Conservation (phyloP, 2,113 vertebrate species). For the Actenoides hombroni region DNA sequence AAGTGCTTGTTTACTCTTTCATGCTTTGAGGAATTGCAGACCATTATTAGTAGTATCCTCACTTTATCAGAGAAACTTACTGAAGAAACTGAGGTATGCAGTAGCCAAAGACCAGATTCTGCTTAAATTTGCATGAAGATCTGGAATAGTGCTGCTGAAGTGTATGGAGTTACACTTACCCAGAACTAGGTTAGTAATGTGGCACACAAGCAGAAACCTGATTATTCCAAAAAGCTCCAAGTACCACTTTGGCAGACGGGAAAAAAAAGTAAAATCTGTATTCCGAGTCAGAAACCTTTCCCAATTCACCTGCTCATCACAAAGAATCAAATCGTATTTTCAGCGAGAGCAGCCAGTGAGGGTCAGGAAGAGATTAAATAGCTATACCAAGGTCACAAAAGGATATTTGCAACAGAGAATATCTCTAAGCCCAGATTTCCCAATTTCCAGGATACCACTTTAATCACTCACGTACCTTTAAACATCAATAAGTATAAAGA, state of each 20-base stretch:
- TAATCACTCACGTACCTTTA: neutral
- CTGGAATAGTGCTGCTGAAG: neutral
- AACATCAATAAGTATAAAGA: neutral
- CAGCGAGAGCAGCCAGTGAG: neutral
- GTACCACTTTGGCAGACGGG: neutral
- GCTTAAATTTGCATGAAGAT: neutral
- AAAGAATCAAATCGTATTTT: constrained; percentile 10
- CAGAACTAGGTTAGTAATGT: neutral
- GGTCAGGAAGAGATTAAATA: neutral
- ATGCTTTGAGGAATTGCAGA: neutral
- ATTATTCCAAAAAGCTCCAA: neutral
- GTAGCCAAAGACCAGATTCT: neutral
- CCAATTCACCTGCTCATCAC: neutral
- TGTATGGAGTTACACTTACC: neutral
- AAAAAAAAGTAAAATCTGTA: neutral
- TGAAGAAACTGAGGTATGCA: neutral
- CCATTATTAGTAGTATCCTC: neutral
- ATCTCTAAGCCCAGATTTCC: neutral
- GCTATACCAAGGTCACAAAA: neutral
- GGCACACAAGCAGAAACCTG: neutral
- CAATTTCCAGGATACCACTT: neutral
- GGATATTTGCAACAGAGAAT: neutral
- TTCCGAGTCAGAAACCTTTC: neutral
- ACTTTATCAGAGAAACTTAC: neutral
- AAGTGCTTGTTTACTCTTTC: neutral